These are phyloP conservation scores for Pollenia amentaria DNA, from an alignment of 2,888 invertebrate species.

Conservation along the genomic window DNA sequence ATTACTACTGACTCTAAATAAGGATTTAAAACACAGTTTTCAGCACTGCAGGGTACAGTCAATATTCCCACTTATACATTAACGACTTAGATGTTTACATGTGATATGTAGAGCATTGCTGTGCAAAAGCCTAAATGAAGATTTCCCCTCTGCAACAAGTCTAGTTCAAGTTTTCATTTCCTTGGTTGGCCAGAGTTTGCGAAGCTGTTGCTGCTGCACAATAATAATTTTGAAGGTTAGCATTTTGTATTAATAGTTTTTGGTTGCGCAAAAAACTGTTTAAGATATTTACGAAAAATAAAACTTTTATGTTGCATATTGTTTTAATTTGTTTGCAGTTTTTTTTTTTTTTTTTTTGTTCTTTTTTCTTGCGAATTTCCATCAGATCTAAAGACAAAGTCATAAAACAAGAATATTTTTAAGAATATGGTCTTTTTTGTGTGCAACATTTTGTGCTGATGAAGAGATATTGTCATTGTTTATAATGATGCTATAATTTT, in stretches of 20 bases:
- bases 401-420: slow-evolving; percentile 16
- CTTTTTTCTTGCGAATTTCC: background rate
- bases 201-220: background rate
- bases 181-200: background rate
- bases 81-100: background rate
- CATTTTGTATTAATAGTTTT: slow-evolving; percentile 20
- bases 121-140: slow-evolving; percentile 13
- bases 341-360: slow-evolving; percentile 7
- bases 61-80: background rate
- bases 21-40: too few relatives aligned
- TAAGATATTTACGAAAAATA: slow-evolving; percentile 39
- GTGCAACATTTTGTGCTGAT: slow-evolving; percentile 54
- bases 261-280: slow-evolving; percentile 5
- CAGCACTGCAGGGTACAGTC: background rate
- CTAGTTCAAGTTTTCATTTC: slow-evolving; percentile 20
- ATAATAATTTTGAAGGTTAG: slow-evolving; percentile 18
- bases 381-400: slow-evolving; percentile 3
- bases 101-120: background rate
- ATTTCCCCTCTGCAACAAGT: slow-evolving; percentile 32
- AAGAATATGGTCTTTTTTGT: slow-evolving; percentile 7
- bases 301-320: slow-evolving; percentile 68
- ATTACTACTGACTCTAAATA: too few relatives aligned
- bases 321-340: slow-evolving; percentile 55
- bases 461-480: slow-evolving; percentile 71
- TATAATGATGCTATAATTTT: slow-evolving; percentile 68